Evolutionary conservation across 2,113 vertebrate genomes (phyloP).

Genomic region (Propithecus coquereli): DNA sequence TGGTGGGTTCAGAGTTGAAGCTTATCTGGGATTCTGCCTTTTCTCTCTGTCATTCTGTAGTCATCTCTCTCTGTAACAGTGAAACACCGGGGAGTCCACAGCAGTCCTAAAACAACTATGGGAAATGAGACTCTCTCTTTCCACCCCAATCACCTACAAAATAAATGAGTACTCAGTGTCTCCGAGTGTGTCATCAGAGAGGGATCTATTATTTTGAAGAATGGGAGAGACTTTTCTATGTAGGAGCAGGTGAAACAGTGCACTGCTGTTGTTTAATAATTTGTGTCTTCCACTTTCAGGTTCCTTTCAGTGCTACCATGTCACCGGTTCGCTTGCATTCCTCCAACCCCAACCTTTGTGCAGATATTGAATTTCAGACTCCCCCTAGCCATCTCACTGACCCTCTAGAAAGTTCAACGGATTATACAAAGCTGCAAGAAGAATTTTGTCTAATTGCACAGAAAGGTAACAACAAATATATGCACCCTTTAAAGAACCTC

Average conservation of each 20-base stretch:
- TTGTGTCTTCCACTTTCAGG: conserved; percentile 81
- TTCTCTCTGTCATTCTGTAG: not conserved
- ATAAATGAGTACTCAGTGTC: not conserved
- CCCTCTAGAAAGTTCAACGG: conserved; percentile 89
- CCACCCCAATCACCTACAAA: not conserved
- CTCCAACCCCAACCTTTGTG: conserved; percentile 98
- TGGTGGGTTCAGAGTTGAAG: not conserved
- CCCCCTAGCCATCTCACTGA: conserved; percentile 89
- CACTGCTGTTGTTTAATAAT: not conserved
- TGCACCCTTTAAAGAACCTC: not conserved
- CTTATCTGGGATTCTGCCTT: not conserved
- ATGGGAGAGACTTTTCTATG: not conserved
- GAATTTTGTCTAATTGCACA: conserved; percentile 97
- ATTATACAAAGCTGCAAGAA: conserved; percentile 98
- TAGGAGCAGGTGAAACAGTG: not conserved
- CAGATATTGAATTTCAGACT: conserved; percentile 94
- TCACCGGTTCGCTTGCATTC: conserved; percentile 95
- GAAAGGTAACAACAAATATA: conserved; percentile 87
- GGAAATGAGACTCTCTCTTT: not conserved
- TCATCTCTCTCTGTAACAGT: not conserved
- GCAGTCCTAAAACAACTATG: not conserved
- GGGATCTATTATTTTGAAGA: not conserved
- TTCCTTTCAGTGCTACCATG: conserved; percentile 95
- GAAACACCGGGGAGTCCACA: not conserved
- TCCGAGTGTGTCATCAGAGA: not conserved